Conservation (phyloP, 2,113 vertebrate genomes). For the Notarius lentiginosus region DNA sequence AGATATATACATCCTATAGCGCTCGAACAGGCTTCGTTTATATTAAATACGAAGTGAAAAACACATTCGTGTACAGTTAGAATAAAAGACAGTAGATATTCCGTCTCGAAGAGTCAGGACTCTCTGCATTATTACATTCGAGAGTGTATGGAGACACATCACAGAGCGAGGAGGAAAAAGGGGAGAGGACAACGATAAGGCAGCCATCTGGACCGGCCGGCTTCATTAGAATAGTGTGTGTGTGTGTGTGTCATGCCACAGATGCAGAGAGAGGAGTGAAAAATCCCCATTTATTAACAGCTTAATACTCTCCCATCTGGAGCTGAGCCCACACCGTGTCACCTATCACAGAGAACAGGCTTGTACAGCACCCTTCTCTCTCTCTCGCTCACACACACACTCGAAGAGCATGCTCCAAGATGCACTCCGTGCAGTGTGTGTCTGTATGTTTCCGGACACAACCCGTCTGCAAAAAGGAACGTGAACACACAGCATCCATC, state of each 20-base stretch:
- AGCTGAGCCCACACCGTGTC: slow-evolving; percentile 77
- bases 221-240: slow-evolving; percentile 86
- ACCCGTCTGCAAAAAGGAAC: neutral
- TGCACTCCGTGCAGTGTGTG: neutral
- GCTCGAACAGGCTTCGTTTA: neutral
- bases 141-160: slow-evolving; percentile 65
- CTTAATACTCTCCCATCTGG: slow-evolving; percentile 87
- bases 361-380: slow-evolving; percentile 40
- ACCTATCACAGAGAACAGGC: slow-evolving; percentile 72
- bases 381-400: slow-evolving; percentile 1
- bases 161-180: slow-evolving; percentile 60
- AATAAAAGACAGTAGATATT: slow-evolving; percentile 4
- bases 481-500: neutral
- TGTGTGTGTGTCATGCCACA: slow-evolving; percentile 77
- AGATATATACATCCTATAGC: neutral
- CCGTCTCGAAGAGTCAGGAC: neutral
- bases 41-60: neutral
- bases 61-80: neutral
- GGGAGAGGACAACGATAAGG: slow-evolving; percentile 65
- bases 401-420: neutral
- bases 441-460: neutral
- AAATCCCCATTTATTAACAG: slow-evolving; percentile 87
- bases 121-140: slow-evolving; percentile 27
- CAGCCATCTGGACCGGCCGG: slow-evolving; percentile 85
- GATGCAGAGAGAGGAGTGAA: slow-evolving; percentile 80